Percentiles rank a stretch among this genome's conserved stretches.
Evolutionary conservation across 2,113 vertebrate genomes (phyloP).

Genomic region (Syrmaticus mikado): DNA sequence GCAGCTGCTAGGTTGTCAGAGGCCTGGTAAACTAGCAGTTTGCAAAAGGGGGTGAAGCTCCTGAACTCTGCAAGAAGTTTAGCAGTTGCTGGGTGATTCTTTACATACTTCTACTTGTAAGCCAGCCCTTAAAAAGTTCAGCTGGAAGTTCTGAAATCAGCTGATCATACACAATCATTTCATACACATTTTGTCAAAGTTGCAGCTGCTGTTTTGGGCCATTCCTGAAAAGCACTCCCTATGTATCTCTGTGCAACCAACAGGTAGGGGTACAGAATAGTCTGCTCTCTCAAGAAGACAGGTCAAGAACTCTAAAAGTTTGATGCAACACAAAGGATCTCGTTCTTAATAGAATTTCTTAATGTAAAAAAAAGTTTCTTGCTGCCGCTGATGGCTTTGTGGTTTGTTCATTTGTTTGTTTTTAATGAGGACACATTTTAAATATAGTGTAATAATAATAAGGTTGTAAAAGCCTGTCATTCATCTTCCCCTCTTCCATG

Average conservation of each 20-base stretch:
- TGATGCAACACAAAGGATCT: neutral
- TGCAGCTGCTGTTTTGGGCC: neutral
- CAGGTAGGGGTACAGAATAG: neutral
- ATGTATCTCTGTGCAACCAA: neutral
- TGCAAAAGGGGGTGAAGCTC: neutral
- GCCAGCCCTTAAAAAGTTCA: neutral
- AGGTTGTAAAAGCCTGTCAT: neutral
- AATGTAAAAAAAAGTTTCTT: neutral
- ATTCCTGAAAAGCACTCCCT: neutral
- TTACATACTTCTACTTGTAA: neutral
- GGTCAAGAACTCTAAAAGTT: neutral
- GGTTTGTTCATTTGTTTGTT: neutral
- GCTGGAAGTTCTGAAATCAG: neutral
- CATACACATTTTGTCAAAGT: neutral
- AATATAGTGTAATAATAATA: neutral
- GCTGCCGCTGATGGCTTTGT: neutral
- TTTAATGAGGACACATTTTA: neutral
- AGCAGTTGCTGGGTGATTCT: neutral
- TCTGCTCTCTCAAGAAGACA: rapidly evolving
- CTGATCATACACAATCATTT: neutral
- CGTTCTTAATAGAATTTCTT: neutral
- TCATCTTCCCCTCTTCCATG: neutral
- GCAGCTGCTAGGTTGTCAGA: neutral
- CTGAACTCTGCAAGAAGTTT: neutral
- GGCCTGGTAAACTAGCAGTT: neutral